Base-by-base conservation (phyloP, 2,888 invertebrate genomes). In the Aricia artaxerxes region DNA sequence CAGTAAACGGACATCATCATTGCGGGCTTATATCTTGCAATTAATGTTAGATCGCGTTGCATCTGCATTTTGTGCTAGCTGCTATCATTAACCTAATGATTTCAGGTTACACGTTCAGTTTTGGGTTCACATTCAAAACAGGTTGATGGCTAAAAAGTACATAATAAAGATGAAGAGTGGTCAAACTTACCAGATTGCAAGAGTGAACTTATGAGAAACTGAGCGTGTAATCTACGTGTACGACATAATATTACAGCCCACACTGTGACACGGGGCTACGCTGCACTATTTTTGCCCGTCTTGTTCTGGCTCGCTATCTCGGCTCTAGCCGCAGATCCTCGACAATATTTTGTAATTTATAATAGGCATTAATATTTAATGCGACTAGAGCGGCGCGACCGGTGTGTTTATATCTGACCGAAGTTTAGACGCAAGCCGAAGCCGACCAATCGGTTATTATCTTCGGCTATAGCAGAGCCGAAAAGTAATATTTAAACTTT, bases 311-410 rank as follows among this genome's bases (percentile, higher is more conserved):
- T 85, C 84, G 83, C 85, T 83, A 81, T 82, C 81, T 78, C 78
- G 79, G 83, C 84, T 88, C 89, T 86, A 86, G 90, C 89, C 83
- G 84, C 85, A 89, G 88, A 89, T 87, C 89, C 89, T 84, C 77
- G 38, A 1, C 31, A 60, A 49, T 31, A 16, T 72, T 78, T 77
- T 75, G 61, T 72, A 77, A 79, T 72, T 77, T 78, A 81, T 78
- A 77, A 78, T 75, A 75, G 60, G 49, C 78, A 78, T 78, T 78
- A 78, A 73, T 61, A 75, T 73, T 73, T 78, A 73, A 78, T 78
- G 60, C 53, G 31, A 44, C 49, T 44, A 78, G 64, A 31, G 49
- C 69, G 44, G 44, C 2, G 49, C 24, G 75, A 13, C 75, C 49
- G 5, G 77, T 64, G 35, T 38, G 57, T 16, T 13, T 57, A 16